These are phyloP conservation scores for Lycorma delicatula DNA, from an alignment of 1,140 invertebrate species.

Conservation along the genomic window DNA sequence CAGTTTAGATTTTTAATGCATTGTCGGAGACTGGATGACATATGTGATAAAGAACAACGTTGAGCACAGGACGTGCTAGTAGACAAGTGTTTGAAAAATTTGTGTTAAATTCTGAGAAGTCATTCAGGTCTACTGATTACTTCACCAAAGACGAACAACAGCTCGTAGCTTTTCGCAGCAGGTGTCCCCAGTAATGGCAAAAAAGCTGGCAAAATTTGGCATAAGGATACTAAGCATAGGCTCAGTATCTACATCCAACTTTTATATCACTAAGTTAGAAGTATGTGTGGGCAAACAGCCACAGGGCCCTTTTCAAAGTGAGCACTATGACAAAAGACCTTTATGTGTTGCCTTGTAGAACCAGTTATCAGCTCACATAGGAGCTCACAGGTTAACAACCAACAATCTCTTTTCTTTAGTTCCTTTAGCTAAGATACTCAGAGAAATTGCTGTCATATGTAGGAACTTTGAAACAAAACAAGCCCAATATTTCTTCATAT, in stretches of 20 bases:
- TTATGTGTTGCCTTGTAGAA: no score
- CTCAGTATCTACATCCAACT: slow-evolving; percentile 28
- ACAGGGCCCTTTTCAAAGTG: slow-evolving; percentile 25
- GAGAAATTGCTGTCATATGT: no score
- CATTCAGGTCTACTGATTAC: neutral
- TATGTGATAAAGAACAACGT: neutral
- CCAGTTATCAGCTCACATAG: no score
- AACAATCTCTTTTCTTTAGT: no score
- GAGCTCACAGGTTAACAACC: no score
- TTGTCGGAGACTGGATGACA: neutral
- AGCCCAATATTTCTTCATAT: no score
- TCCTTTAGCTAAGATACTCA: no score
- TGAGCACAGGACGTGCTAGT: neutral
- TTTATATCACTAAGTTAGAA: slow-evolving; percentile 31
- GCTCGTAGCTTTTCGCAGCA: neutral
- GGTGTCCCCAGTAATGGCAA: neutral
- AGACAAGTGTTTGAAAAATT: neutral
- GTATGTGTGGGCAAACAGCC: slow-evolving; percentile 33
- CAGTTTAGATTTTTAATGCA: slow-evolving; percentile 1
- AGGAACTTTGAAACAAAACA: no score
- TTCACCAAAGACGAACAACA: neutral
- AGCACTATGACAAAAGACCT: no score
- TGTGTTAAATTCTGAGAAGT: neutral
- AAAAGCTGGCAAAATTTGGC: slow-evolving; percentile 20
- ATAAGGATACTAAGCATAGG: slow-evolving; percentile 30